These are phyloP conservation scores for Oryzias curvinotus DNA, from an alignment of 2,113 vertebrate species.

Conservation along the genomic window DNA sequence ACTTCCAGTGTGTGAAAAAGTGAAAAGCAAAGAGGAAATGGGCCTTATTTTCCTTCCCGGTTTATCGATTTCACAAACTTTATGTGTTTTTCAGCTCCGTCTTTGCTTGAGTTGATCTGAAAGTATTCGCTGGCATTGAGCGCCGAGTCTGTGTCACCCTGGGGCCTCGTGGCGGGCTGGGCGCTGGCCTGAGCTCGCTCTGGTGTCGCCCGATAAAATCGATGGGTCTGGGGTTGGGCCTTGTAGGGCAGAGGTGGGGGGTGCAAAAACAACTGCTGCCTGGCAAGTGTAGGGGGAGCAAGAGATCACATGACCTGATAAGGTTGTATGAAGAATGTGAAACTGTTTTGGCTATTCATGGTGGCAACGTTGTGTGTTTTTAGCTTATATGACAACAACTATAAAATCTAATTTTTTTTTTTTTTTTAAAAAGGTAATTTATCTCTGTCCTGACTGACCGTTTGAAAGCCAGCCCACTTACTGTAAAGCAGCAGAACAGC, in stretches of 20 bases:
- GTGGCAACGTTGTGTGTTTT: conserved; percentile 6
- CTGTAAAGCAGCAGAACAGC: conserved; percentile 31
- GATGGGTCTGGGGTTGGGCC: conserved; percentile 63
- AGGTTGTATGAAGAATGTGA: conserved; percentile 2
- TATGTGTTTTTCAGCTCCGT: background rate
- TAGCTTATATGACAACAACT: conserved; percentile 39
- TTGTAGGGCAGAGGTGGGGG: conserved; percentile 37
- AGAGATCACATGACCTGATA: conserved; percentile 3
- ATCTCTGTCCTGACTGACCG: conserved; percentile 59
- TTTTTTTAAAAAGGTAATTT: conserved; percentile 58
- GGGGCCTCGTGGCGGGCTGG: conserved; percentile 46
- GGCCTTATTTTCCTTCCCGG: too few relatives aligned
- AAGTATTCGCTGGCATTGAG: conserved; percentile 44
- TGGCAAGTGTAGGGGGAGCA: background rate
- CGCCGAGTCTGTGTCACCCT: conserved; percentile 44
- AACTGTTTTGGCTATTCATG: background rate
- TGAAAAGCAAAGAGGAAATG: background rate
- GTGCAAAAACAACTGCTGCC: background rate
- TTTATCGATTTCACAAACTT: background rate
- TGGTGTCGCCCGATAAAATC: conserved; percentile 70
- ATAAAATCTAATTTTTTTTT: conserved; percentile 40
- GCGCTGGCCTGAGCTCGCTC: conserved; percentile 62
- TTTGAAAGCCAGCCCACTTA: conserved; percentile 32
- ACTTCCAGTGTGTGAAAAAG: background rate
- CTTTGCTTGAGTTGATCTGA: conserved; percentile 29